These are phyloP conservation scores for Drosophila leonis DNA, from an alignment of 2,888 invertebrate species.

Conservation along the genomic window DNA sequence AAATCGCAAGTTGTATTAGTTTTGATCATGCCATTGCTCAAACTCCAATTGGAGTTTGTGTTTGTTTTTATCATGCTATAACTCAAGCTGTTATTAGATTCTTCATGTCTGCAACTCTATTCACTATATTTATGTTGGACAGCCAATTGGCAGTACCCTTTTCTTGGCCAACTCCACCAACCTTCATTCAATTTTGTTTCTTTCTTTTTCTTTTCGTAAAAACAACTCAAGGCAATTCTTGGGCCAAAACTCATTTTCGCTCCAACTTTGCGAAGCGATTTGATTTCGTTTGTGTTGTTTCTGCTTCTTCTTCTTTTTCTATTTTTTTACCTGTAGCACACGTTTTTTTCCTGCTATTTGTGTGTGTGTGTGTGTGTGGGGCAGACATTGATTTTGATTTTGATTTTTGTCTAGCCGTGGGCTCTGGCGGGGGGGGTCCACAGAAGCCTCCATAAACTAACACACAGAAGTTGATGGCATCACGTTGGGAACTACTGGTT, in stretches of 20 bases:
- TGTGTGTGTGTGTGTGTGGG: slow-evolving; percentile 1
- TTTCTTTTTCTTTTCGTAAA: slow-evolving; percentile 38
- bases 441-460: slow-evolving; percentile 23
- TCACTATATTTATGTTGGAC: not conserved
- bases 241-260: slow-evolving; percentile 50
- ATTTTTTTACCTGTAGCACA: slow-evolving; percentile 18
- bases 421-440: slow-evolving; percentile 23
- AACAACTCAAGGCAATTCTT: slow-evolving; percentile 51
- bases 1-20: not conserved
- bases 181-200: slow-evolving; percentile 23
- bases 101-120: not conserved
- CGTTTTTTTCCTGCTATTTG: slow-evolving; percentile 1
- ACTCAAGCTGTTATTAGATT: not conserved
- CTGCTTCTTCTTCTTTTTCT: not conserved
- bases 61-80: not conserved
- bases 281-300: slow-evolving; percentile 30
- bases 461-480: slow-evolving; percentile 55
- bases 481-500: slow-evolving; percentile 67
- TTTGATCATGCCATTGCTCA: not conserved
- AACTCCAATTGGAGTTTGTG: not conserved
- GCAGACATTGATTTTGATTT: slow-evolving; percentile 52
- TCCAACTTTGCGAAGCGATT: slow-evolving; percentile 45
- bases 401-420: slow-evolving; percentile 48
- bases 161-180: slow-evolving; percentile 9
- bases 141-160: not conserved